Conservation (phyloP, 2,888 invertebrate species). For the Zootermopsis nevadensis region DNA sequence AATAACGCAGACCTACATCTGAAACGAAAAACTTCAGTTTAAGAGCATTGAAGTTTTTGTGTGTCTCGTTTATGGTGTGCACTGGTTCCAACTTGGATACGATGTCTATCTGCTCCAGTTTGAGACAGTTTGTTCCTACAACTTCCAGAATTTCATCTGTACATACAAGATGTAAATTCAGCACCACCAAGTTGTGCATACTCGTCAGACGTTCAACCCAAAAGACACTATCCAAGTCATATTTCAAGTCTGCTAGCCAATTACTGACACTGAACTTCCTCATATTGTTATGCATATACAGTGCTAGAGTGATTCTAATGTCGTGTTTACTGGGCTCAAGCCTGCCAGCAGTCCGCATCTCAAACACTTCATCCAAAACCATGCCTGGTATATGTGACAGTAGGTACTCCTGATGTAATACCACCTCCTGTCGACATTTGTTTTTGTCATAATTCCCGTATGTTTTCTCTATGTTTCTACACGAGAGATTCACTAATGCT, state of each 20-base stretch:
- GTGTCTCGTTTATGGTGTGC: constrained; percentile 33
- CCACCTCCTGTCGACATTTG: constrained; percentile 45
- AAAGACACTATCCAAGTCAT: constrained; percentile 49
- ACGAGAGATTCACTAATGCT: constrained; percentile 49
- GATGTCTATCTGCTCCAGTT: constrained; percentile 53
- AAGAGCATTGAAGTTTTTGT: constrained; percentile 52
- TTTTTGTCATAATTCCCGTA: constrained; percentile 51
- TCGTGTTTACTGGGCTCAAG: neutral
- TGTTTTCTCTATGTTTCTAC: constrained; percentile 47
- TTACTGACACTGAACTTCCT: constrained; percentile 42
- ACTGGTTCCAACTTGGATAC: constrained; percentile 52
- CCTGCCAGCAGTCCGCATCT: constrained; percentile 12
- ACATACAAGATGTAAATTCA: constrained; percentile 53
- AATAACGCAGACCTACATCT: constrained; percentile 53
- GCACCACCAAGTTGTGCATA: constrained; percentile 50
- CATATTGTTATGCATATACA: constrained; percentile 54
- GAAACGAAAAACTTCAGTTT: constrained; percentile 54
- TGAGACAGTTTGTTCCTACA: constrained; percentile 52
- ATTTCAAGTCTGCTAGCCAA: neutral
- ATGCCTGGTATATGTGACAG: constrained; percentile 49
- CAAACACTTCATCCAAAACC: constrained; percentile 52
- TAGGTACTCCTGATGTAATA: constrained; percentile 48
- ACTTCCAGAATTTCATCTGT: constrained; percentile 55
- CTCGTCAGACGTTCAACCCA: constrained; percentile 51
- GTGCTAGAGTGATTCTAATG: constrained; percentile 50